A percentile compares a stretch with the other conserved stretches of the same genome.
Conservation (phyloP, 2,113 vertebrate genomes). For the Nesogale talazaci region DNA sequence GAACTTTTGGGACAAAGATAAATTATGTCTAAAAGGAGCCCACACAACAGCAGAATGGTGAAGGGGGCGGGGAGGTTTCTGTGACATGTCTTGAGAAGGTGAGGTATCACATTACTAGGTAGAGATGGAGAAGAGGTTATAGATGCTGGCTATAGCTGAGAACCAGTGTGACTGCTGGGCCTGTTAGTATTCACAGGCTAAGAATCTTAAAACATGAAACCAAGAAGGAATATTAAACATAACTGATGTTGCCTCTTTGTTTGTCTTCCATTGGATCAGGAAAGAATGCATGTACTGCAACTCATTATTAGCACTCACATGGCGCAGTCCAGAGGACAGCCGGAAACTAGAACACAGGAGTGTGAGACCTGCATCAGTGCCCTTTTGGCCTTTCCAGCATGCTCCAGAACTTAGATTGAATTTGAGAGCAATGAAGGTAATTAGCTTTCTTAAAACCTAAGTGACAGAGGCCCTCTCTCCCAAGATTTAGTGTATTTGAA, state of each 20-base stretch:
- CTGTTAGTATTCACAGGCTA: neutral
- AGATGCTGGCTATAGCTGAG: too few species aligned
- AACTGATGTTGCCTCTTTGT: neutral
- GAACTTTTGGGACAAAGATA: too few species aligned
- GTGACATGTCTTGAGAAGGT: too few species aligned
- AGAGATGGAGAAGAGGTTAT: too few species aligned
- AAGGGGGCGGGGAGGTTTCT: too few species aligned
- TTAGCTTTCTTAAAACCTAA: conserved; percentile 54
- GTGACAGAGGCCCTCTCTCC: conserved; percentile 39
- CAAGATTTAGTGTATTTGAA: conserved; percentile 54
- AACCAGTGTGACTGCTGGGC: too few species aligned
- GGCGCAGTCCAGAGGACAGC: too few species aligned
- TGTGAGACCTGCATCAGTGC: neutral
- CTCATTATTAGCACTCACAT: neutral
- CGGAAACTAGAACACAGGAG: neutral
- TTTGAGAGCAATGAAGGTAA: neutral
- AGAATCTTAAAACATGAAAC: neutral
- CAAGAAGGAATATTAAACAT: neutral
- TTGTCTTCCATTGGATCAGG: conserved; percentile 7
- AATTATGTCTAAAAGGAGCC: too few species aligned
- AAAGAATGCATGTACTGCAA: neutral
- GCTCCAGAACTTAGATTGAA: neutral
- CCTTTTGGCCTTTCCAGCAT: neutral
- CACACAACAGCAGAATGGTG: too few species aligned
- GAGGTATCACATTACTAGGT: too few species aligned